Conservation (phyloP, 2,797 vertebrate genomes). For the Melanotaenia pygmaea region DNA sequence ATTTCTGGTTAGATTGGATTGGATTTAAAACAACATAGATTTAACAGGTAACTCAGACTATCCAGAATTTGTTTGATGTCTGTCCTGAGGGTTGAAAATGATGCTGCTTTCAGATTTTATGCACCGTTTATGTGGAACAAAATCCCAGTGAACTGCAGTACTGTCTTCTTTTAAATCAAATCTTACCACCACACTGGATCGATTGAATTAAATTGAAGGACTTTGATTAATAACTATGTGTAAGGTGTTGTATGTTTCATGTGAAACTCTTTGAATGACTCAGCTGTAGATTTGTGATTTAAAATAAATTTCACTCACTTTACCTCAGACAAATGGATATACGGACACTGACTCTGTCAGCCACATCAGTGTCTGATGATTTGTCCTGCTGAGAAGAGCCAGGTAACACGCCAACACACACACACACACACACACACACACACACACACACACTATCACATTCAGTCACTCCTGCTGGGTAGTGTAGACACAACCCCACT, state of each 20-base stretch:
- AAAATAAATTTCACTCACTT: background rate
- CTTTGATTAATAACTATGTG: background rate
- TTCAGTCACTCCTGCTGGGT: conserved; percentile 69
- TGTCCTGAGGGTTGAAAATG: background rate
- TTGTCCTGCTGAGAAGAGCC: conserved; percentile 12
- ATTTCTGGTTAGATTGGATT: too few relatives aligned
- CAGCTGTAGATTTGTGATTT: background rate
- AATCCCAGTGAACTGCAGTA: background rate
- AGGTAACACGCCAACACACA: conserved; percentile 42
- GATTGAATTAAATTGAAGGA: background rate
- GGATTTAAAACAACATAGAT: too few relatives aligned
- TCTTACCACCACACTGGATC: background rate
- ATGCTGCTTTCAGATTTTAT: background rate
- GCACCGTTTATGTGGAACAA: background rate
- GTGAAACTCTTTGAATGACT: background rate
- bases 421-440: too few relatives aligned
- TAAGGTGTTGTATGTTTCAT: background rate
- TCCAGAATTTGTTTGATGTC: background rate
- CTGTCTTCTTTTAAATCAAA: background rate
- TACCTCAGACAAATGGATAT: background rate
- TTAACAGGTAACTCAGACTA: background rate
- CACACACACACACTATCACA: conserved; percentile 28
- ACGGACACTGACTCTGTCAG: background rate
- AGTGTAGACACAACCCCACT: conserved; percentile 78
- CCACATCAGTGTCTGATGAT: background rate